Conservation (phyloP, 2,888 invertebrate species). For the Netelia fuscicornis region DNA sequence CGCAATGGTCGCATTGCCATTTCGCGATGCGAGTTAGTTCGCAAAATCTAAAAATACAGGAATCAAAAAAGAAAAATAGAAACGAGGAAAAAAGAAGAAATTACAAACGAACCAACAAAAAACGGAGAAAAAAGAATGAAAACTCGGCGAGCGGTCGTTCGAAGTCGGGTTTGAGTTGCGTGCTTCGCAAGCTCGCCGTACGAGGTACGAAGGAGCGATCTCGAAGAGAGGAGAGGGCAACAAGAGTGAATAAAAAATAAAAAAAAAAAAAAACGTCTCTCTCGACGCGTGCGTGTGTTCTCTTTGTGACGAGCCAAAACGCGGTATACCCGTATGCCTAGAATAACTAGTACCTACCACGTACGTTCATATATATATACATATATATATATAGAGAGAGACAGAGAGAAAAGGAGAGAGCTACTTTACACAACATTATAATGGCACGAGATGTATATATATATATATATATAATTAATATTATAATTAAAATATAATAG, state of each 20-base stretch:
- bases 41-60: constrained; percentile 17
- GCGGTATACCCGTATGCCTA: too few species aligned
- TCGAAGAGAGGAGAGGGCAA: neutral
- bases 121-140: constrained; percentile 21
- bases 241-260: too few species aligned
- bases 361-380: too few species aligned
- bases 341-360: too few species aligned
- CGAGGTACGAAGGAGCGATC: neutral
- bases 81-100: neutral
- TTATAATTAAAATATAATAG: too few species aligned
- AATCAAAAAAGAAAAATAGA: neutral
- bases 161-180: constrained; percentile 33
- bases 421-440: too few species aligned
- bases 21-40: neutral
- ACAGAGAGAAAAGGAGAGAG: too few species aligned
- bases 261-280: too few species aligned
- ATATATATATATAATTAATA: neutral
- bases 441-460: too few species aligned
- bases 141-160: constrained; percentile 26
- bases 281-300: too few species aligned
- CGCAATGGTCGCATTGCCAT: neutral
- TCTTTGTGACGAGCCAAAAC: too few species aligned
- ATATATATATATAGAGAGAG: too few species aligned
- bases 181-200: constrained; percentile 36
- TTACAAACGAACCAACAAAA: neutral